A percentile compares a stretch with the other conserved stretches of the same genome.
These are phyloP conservation scores for Leptothorax acervorum DNA, from an alignment of 2,888 invertebrate genomes.

Conservation along the genomic window DNA sequence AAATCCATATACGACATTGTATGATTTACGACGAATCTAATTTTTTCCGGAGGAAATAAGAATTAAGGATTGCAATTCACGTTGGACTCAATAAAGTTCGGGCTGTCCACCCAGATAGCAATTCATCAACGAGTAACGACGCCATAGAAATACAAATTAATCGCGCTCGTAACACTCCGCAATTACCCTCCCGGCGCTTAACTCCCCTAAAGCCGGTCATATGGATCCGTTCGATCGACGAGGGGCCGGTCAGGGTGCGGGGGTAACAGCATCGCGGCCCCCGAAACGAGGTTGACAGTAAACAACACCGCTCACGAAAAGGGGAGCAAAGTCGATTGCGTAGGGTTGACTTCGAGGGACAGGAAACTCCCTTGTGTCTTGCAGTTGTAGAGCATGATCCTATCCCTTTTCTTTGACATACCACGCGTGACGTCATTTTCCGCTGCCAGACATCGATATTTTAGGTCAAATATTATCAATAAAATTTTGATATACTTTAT, in stretches of 20 bases:
- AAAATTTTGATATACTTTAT: not conserved
- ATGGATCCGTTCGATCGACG: slow-evolving; percentile 42
- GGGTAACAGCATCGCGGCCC: not conserved
- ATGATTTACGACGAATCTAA: not conserved
- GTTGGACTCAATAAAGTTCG: slow-evolving; percentile 26
- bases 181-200: slow-evolving; percentile 63
- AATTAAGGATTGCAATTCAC: slow-evolving; percentile 11
- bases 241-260: slow-evolving; percentile 44
- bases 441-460: not conserved
- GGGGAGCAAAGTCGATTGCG: slow-evolving; percentile 53
- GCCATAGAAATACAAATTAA: slow-evolving; percentile 55
- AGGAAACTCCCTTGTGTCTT: not conserved
- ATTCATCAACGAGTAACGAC: slow-evolving; percentile 35
- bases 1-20: not conserved
- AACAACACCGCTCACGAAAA: slow-evolving; percentile 71
- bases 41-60: not conserved
- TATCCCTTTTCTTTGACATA: not conserved
- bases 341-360: not conserved
- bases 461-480: slow-evolving; percentile 9
- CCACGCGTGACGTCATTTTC: slow-evolving; percentile 27
- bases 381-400: not conserved
- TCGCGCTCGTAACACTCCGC: slow-evolving; percentile 51
- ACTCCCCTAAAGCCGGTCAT: slow-evolving; percentile 57
- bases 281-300: slow-evolving; percentile 58
- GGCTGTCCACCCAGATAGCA: slow-evolving; percentile 17